phyloP scores from a whole-genome alignment of 1,140 invertebrate genomes.

The Drosophila varians region DNA sequence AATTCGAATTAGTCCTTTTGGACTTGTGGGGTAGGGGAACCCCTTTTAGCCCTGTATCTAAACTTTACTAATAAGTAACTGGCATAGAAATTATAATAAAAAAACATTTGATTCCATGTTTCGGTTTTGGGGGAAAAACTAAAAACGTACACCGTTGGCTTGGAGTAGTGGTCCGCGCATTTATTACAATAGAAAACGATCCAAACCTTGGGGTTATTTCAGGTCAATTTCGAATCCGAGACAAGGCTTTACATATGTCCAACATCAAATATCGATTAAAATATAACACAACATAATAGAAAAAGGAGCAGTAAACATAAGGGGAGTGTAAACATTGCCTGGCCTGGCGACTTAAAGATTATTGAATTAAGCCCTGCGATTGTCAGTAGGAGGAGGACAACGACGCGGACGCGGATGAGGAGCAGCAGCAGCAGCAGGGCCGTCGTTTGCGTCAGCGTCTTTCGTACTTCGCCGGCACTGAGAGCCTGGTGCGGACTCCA shows the following conservation, averaged over 20 bases:
- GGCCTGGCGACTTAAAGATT: slow-evolving; percentile 2
- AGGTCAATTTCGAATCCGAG: slow-evolving; percentile 22
- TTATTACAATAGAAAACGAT: slow-evolving; percentile 12
- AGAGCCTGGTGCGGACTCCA: slow-evolving; percentile 70
- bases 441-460: slow-evolving; percentile 71
- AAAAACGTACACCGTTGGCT: not conserved
- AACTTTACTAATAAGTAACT: slow-evolving; percentile 37
- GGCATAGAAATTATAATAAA: slow-evolving; percentile 18
- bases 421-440: slow-evolving; percentile 59
- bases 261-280: slow-evolving; percentile 25
- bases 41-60: slow-evolving; percentile 24
- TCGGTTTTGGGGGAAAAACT: slow-evolving; percentile 4
- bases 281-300: slow-evolving; percentile 52
- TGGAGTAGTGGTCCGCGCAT: not conserved
- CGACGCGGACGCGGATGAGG: slow-evolving; percentile 15
- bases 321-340: slow-evolving; percentile 14
- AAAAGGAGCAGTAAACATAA: slow-evolving; percentile 29
- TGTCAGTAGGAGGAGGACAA: slow-evolving; percentile 12
- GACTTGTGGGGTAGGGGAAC: too few species aligned
- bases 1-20: slow-evolving; percentile 18
- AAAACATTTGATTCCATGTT: slow-evolving; percentile 5
- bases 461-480: slow-evolving; percentile 72
- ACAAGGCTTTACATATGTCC: slow-evolving; percentile 16
- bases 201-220: not conserved
- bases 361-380: slow-evolving; percentile 20